Conservation (phyloP, 2,888 invertebrate species). For the Venustoraphidia nigricollis region DNA sequence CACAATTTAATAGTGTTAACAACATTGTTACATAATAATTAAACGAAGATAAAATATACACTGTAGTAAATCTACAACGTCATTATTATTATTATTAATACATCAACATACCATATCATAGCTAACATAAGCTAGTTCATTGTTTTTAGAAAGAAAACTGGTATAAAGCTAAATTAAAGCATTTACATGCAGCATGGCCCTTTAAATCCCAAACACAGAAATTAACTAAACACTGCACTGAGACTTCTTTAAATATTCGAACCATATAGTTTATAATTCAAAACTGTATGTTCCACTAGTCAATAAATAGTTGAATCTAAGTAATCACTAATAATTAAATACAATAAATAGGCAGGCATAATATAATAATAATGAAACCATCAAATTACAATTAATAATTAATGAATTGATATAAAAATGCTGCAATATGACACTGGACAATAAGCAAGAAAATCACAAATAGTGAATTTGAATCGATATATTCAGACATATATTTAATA, state of each 20-base stretch:
- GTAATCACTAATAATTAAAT: not conserved
- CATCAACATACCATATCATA: no score
- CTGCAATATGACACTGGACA: conserved; percentile 31
- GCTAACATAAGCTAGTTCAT: no score
- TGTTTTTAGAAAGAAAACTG: no score
- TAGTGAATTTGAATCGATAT: not conserved
- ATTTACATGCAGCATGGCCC: no score
- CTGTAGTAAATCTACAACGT: no score
- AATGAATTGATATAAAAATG: conserved; percentile 29
- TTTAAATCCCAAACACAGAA: conserved; percentile 13
- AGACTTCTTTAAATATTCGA: not conserved
- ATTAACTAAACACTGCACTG: conserved; percentile 18
- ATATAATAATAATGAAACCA: not conserved
- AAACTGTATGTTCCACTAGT: not conserved
- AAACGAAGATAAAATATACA: no score
- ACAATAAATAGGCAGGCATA: not conserved
- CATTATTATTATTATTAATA: no score
- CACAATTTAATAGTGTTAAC: no score
- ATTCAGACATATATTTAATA: no score
- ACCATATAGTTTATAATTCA: not conserved
- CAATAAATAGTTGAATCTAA: not conserved
- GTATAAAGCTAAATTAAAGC: no score
- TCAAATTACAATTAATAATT: conserved; percentile 25
- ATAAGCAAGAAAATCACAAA: conserved; percentile 26
- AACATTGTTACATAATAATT: no score